Evolutionary conservation across 1,140 invertebrate species (phyloP), one percentile per base, ranked within the genome.

Genomic region (Sarcophaga bullata): DNA sequence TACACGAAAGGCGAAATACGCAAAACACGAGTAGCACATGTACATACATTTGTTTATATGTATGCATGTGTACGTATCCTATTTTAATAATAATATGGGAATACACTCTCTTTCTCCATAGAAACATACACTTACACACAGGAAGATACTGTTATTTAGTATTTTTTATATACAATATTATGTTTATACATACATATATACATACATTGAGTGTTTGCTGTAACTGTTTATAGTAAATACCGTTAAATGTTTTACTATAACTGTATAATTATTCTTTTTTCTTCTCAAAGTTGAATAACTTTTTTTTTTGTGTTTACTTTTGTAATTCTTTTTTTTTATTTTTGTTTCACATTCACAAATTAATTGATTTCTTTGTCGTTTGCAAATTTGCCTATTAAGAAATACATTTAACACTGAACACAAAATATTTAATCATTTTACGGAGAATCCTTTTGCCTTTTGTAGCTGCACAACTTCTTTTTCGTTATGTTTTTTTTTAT

Each of bases 371-470:
- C 0, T 8, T 25, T 62, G n/a, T 7, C 15, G 8, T 52, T 52
- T 58, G 54, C 6, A 2, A 37, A 37, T 37, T 37, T 37, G 1
- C 25, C 4, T 58, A 58, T 15, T 15, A 58, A 58, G 15, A 68
- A 19, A 19, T 19, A 68, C 19, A 68, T 68, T 68, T 25, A 68
- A 8, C 62, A 25, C 17, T 19, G 17, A 68, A 68, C 17, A 68
- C 17, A 68, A 68, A 68, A 68, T 25, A n/a, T 68, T 68, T 68
- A 68, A 19, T 17, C 62, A 19, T 68, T 19, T 68, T 19, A 68
- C 62, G 62, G 62, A 68, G 62, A 68, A 68, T 68, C 62, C 62
- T 68, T 68, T 68, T 68, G n/a, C n/a, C 62, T 25, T 68, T 68
- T 68, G 62, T 68, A 19, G 62, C 62, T 19, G 17, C 62, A 68